Percentiles rank a stretch among this genome's conserved stretches.
Evolutionary conservation across 2,113 vertebrate species (phyloP).

Genomic region (Odontophorus gujanensis): DNA sequence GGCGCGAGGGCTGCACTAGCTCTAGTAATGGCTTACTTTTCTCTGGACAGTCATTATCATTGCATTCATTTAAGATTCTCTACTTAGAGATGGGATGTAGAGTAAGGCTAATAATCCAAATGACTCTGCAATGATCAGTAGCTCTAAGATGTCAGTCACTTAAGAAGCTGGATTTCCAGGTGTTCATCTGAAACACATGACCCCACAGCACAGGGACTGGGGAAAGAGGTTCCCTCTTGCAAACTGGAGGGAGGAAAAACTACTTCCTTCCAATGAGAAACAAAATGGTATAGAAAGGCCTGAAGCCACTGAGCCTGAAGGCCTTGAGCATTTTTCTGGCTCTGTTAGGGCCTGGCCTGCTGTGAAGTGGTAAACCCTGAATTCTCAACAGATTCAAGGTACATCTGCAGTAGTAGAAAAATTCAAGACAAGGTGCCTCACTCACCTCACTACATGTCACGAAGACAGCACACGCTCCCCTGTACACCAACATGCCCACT

Average conservation of each 20-base stretch:
- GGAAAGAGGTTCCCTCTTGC: background rate
- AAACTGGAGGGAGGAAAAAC: background rate
- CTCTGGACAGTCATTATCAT: background rate
- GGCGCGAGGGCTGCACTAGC: background rate
- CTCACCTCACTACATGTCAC: rapidly evolving
- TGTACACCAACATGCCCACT: background rate
- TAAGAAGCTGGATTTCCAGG: background rate
- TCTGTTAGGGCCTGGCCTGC: background rate
- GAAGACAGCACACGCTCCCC: rapidly evolving
- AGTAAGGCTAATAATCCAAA: background rate
- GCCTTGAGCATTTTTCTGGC: background rate
- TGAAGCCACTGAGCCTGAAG: background rate
- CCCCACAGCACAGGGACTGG: background rate
- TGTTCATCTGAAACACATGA: background rate
- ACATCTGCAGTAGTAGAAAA: background rate
- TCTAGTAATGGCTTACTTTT: background rate
- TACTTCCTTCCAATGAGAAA: background rate
- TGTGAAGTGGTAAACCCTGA: background rate
- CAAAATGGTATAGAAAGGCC: background rate
- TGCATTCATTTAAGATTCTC: background rate
- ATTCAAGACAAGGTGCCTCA: background rate
- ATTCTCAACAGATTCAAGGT: background rate
- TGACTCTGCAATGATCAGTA: background rate
- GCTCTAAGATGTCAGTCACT: background rate
- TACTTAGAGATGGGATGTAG: background rate